Evolutionary conservation across 64 coral and sea anemone genomes (phyloP).

Genomic region (Dendrophyllia cribrosa): DNA sequence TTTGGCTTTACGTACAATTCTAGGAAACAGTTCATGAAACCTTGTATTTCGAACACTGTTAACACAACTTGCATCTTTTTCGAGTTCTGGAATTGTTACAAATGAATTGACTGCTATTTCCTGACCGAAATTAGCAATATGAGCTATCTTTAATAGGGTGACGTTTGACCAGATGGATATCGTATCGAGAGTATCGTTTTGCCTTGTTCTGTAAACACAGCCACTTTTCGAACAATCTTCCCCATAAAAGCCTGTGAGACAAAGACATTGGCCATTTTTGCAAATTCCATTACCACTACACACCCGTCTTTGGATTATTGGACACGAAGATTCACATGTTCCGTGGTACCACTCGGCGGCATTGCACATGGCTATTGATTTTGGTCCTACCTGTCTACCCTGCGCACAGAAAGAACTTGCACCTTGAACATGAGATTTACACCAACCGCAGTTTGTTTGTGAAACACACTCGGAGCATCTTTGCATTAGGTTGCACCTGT

Average conservation of each 20-base stretch:
- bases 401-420: background rate
- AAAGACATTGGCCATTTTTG: slow-evolving; percentile 41
- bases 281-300: slow-evolving; percentile 64
- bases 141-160: slow-evolving; percentile 19
- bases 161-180: slow-evolving; percentile 27
- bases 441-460: slow-evolving; percentile 41
- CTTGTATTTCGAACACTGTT: background rate
- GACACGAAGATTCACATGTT: slow-evolving; percentile 43
- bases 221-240: slow-evolving; percentile 56
- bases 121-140: slow-evolving; percentile 5
- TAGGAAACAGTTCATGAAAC: slow-evolving; percentile 61
- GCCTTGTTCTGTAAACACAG: slow-evolving; percentile 43
- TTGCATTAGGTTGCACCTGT: slow-evolving; percentile 2
- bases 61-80: background rate
- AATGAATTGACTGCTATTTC: background rate
- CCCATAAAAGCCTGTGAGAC: slow-evolving; percentile 53
- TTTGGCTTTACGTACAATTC: slow-evolving; percentile 26
- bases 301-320: background rate
- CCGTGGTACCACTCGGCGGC: slow-evolving; percentile 57
- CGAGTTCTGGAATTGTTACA: slow-evolving; percentile 42
- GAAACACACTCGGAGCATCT: slow-evolving; percentile 45
- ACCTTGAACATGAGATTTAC: background rate
- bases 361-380: slow-evolving; percentile 4
- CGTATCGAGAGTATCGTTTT: slow-evolving; percentile 28
- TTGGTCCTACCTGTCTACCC: background rate